A percentile compares a stretch with the other conserved stretches of the same genome.
phyloP scores from a whole-genome alignment of 2,113 vertebrate genomes.

The Ictalurus punctatus region DNA sequence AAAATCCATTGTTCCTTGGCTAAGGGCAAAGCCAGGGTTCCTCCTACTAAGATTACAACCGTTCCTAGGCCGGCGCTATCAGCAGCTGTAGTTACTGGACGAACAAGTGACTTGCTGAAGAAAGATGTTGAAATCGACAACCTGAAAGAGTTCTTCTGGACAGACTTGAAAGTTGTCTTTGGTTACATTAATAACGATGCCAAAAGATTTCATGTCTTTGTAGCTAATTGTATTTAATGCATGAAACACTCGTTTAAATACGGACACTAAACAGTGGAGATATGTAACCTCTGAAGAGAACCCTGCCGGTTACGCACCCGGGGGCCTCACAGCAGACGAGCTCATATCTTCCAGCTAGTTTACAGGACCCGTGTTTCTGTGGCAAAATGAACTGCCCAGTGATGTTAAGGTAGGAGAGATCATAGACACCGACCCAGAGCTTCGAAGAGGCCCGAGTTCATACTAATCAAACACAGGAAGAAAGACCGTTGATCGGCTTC shows the following conservation, averaged over 20 bases:
- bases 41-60: no score
- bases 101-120: background rate
- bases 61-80: background rate
- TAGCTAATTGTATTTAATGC: conserved; percentile 28
- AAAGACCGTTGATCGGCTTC: no score
- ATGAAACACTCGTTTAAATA: conserved; percentile 29
- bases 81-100: conserved; percentile 24
- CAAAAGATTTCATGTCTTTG: conserved; percentile 35
- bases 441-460: no score
- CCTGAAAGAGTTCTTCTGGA: conserved; percentile 51
- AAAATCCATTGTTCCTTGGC: background rate
- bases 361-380: no score
- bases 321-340: no score
- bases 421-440: no score
- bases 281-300: conserved; percentile 37
- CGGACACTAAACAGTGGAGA: conserved; percentile 22
- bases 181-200: background rate
- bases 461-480: no score
- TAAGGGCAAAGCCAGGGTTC: no score
- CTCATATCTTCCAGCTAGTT: no score
- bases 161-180: background rate
- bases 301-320: conserved; percentile 34
- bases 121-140: background rate
- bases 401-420: no score
- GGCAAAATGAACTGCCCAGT: no score